These are phyloP conservation scores for Micropterix aruncella DNA, from an alignment of 2,888 invertebrate genomes.

Conservation along the genomic window DNA sequence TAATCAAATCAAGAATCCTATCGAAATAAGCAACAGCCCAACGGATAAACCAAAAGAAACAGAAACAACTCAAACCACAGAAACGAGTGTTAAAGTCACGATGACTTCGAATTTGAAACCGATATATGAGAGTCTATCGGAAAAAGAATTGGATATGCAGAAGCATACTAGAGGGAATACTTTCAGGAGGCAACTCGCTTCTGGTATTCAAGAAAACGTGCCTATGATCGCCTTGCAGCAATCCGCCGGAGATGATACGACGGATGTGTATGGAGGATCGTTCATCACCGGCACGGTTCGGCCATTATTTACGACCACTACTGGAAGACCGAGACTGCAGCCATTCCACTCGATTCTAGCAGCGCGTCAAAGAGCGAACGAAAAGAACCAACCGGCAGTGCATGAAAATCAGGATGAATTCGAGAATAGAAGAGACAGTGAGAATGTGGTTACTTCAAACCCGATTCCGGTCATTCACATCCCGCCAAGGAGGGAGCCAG, in stretches of 20 bases:
- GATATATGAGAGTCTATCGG: conserved; percentile 34
- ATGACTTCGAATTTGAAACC: conserved; percentile 36
- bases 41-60: conserved; percentile 19
- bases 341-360: conserved; percentile 36
- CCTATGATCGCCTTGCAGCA: conserved; percentile 43
- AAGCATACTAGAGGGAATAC: conserved; percentile 38
- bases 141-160: conserved; percentile 26
- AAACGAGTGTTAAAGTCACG: conserved; percentile 23
- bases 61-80: conserved; percentile 13
- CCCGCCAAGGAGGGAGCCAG: conserved; percentile 26
- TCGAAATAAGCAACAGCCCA: conserved; percentile 6
- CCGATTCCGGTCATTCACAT: conserved; percentile 41
- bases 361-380: conserved; percentile 28
- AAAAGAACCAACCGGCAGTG: conserved; percentile 11
- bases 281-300: conserved; percentile 47
- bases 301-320: conserved; percentile 53
- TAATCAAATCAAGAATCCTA: not conserved
- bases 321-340: conserved; percentile 37
- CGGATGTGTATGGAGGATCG: conserved; percentile 54
- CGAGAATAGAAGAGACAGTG: conserved; percentile 33
- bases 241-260: conserved; percentile 47
- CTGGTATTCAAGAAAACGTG: conserved; percentile 37
- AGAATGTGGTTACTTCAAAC: conserved; percentile 34
- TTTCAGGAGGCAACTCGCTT: conserved; percentile 45
- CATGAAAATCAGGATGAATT: conserved; percentile 36